These are phyloP conservation scores for Drosophila obscura DNA, from an alignment of 1,140 invertebrate genomes.

Conservation along the genomic window DNA sequence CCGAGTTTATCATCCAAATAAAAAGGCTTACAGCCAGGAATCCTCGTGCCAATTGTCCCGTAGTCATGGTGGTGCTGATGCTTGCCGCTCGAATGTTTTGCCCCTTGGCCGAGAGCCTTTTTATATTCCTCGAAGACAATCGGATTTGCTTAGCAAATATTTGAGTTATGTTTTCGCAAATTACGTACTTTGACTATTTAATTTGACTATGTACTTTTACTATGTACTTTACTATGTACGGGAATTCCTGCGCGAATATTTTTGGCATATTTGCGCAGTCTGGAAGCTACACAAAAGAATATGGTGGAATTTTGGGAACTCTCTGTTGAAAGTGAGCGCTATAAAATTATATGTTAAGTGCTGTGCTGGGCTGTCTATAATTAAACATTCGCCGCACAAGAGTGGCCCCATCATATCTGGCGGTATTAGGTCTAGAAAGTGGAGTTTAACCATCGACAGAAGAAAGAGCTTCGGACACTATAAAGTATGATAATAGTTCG, in stretches of 20 bases:
- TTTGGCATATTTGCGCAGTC: constrained; percentile 46
- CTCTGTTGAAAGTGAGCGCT: background rate
- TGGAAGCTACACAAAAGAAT: constrained; percentile 33
- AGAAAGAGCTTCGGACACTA: too few relatives aligned
- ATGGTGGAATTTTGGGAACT: constrained; percentile 20
- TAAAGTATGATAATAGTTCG: too few relatives aligned
- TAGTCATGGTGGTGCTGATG: constrained; percentile 16
- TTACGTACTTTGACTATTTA: constrained; percentile 17
- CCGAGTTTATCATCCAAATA: constrained; percentile 21
- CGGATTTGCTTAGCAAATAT: constrained; percentile 37
- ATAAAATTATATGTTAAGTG: constrained; percentile 24
- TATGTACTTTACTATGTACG: background rate
- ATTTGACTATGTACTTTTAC: background rate
- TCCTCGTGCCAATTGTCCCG: constrained; percentile 18
- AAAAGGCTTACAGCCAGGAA: constrained; percentile 18
- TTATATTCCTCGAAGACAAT: constrained; percentile 41
- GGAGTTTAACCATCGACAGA: too few relatives aligned
- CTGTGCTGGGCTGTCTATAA: too few relatives aligned
- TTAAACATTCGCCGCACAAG: too few relatives aligned
- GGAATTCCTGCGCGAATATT: constrained; percentile 6
- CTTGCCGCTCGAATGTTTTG: constrained; percentile 6
- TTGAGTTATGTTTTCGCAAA: constrained; percentile 16
- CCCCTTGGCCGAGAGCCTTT: constrained; percentile 2
- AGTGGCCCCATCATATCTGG: too few relatives aligned
- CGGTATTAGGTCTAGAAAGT: too few relatives aligned